phyloP scores from a whole-genome alignment of 2,113 vertebrate species.

The Apistogramma diplotaenia region DNA sequence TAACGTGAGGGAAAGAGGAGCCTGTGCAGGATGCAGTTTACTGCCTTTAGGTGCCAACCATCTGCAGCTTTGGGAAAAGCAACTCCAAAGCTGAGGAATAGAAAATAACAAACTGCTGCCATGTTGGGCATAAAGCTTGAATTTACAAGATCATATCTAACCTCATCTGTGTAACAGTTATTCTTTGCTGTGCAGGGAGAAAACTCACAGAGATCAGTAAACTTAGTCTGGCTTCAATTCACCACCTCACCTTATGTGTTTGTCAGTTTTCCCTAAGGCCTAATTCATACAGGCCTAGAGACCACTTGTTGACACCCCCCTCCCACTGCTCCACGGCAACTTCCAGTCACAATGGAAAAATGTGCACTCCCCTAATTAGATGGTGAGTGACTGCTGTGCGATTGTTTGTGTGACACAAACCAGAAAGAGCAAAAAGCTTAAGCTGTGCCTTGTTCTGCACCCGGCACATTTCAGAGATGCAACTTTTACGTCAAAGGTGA shows the following conservation, averaged over 20 bases:
- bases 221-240: not conserved
- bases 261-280: no score
- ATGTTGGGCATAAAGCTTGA: not conserved
- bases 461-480: not conserved
- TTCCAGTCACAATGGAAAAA: no score
- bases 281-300: no score
- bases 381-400: no score
- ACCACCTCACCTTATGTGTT: no score
- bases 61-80: constrained; percentile 24
- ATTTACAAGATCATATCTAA: not conserved
- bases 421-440: not conserved
- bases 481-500: not conserved
- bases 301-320: no score
- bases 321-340: no score
- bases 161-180: not conserved
- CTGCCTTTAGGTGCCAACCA: constrained; percentile 18
- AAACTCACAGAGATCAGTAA: not conserved
- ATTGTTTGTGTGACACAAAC: not conserved
- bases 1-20: not conserved
- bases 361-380: no score
- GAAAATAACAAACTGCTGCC: not conserved
- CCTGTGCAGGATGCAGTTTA: not conserved
- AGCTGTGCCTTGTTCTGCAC: not conserved
- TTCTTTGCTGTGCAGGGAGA: not conserved
- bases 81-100: not conserved